phyloP scores from a whole-genome alignment of 2,113 vertebrate species.

The Chunga burmeisteri region DNA sequence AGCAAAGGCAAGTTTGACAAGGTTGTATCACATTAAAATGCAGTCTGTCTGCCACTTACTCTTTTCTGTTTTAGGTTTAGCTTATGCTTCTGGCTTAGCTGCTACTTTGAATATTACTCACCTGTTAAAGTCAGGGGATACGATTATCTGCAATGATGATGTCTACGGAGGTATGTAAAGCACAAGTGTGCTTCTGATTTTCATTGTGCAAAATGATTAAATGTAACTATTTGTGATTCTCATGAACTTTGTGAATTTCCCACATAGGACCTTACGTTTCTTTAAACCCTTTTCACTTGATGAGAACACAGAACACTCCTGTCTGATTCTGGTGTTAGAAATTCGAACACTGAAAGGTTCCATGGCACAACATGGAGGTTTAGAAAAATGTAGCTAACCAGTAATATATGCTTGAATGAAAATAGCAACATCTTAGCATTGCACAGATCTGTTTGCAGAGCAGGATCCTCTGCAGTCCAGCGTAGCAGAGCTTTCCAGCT shows the following conservation, averaged over 20 bases:
- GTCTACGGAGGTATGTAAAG: constrained; percentile 87
- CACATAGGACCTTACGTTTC: accelerated
- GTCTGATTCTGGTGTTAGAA: not conserved
- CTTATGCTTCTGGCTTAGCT: constrained; percentile 88
- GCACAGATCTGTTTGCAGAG: not conserved
- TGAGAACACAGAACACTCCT: not conserved
- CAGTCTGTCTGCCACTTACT: not conserved
- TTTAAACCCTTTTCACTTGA: not conserved
- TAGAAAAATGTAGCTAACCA: not conserved
- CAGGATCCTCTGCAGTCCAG: not conserved
- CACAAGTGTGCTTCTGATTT: not conserved
- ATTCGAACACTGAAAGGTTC: not conserved
- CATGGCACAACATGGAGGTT: not conserved
- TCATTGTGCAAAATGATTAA: not conserved
- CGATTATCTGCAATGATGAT: constrained; percentile 88
- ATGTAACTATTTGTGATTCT: not conserved
- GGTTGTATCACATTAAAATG: not conserved
- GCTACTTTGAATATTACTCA: constrained; percentile 87
- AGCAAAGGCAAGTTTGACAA: not conserved
- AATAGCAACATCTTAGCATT: not conserved
- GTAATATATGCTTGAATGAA: not conserved
- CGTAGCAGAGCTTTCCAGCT: not conserved
- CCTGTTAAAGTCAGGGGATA: constrained; percentile 86
- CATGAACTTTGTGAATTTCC: not conserved
- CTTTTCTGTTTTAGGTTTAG: constrained; percentile 76